Percentiles rank a stretch among this genome's conserved stretches.
Conservation (phyloP, 1,140 invertebrate species). For the Heliconius nattereri region DNA sequence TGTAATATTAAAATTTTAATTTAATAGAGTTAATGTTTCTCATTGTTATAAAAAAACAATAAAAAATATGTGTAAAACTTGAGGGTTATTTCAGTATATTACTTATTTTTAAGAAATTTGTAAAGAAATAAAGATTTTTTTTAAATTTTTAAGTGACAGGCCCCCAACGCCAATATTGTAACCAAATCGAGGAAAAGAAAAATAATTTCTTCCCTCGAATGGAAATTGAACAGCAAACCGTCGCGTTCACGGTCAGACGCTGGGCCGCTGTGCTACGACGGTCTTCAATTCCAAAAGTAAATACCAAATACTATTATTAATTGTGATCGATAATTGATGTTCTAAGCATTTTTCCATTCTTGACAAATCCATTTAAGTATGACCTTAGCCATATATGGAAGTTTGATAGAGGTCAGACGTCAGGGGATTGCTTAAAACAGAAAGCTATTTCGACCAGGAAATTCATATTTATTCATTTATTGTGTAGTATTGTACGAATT, state of each 20-base stretch:
- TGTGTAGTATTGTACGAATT: not conserved
- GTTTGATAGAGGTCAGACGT: slow-evolving; percentile 4
- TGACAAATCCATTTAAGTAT: not conserved
- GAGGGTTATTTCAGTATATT: no score
- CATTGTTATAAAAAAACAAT: no score
- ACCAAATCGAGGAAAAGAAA: not conserved
- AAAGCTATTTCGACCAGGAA: slow-evolving; percentile 12
- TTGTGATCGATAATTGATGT: not conserved
- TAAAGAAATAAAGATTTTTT: not conserved
- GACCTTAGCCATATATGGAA: slow-evolving; percentile 3
- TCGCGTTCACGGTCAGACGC: not conserved
- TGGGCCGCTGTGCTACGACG: not conserved
- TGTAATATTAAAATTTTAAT: no score
- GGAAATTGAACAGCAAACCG: no score
- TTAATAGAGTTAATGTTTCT: no score
- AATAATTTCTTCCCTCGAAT: not conserved
- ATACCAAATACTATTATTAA: not conserved
- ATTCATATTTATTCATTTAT: not conserved
- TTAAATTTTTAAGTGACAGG: not conserved
- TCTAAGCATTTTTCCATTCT: not conserved
- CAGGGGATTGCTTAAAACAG: slow-evolving; percentile 12
- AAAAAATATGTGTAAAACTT: no score
- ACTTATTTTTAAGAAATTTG: no score
- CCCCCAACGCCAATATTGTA: not conserved
- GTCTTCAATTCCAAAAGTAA: not conserved